Conservation (phyloP, 2,113 vertebrate species). For the Megaptera novaeangliae region DNA sequence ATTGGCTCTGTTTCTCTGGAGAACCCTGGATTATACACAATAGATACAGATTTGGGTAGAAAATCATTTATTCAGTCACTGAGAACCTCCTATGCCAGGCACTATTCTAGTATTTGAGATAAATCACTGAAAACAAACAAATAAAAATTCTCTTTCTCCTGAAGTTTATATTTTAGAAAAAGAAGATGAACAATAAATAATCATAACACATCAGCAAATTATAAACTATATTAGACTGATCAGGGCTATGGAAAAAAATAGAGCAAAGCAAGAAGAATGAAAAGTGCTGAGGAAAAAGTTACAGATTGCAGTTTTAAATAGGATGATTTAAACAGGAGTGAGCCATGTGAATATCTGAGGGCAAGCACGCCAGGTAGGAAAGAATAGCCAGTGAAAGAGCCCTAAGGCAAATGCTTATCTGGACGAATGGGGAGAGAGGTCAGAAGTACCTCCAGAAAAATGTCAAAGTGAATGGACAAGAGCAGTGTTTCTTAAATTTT, state of each 20-base stretch:
- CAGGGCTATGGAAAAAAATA: not conserved
- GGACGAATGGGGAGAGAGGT: not conserved
- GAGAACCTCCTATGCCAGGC: not conserved
- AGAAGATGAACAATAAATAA: not conserved
- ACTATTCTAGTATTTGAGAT: not conserved
- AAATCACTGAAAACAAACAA: not conserved
- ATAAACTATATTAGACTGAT: not conserved
- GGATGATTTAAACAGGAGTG: not conserved
- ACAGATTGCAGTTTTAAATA: not conserved
- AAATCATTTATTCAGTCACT: not conserved
- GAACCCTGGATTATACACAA: not conserved
- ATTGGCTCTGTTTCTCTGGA: not conserved
- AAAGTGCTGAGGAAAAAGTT: not conserved
- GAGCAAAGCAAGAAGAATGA: not conserved
- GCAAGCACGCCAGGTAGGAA: not conserved
- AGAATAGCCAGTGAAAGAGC: not conserved
- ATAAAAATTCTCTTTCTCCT: not conserved
- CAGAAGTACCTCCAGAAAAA: not conserved
- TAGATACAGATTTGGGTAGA: not conserved
- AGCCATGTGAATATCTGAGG: not conserved
- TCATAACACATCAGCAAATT: not conserved
- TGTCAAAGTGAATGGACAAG: not conserved
- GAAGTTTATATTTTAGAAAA: not conserved
- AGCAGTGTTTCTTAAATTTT: not conserved
- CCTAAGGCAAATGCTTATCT: not conserved